phyloP scores from a whole-genome alignment of 2,888 invertebrate genomes.

The Thera britannica region DNA sequence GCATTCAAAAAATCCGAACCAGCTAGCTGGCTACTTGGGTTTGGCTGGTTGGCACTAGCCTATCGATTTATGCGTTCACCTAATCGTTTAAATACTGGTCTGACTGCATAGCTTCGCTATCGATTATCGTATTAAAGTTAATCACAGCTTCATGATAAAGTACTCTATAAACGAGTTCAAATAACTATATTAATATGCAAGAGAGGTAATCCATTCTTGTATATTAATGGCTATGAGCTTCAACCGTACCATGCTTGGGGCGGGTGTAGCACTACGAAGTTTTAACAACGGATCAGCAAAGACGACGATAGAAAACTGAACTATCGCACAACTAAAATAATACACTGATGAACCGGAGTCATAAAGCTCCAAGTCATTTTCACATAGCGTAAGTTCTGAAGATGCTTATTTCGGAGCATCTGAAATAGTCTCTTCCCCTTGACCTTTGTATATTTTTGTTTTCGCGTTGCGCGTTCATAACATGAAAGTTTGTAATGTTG shows the following conservation, averaged over 20 bases:
- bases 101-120: no score
- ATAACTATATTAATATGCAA: background rate
- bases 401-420: constrained; percentile 16
- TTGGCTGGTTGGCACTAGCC: no score
- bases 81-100: no score
- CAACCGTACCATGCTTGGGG: background rate
- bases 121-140: background rate
- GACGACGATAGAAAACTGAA: background rate
- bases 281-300: background rate
- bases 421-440: constrained; percentile 40
- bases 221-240: background rate
- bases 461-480: constrained; percentile 28
- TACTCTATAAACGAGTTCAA: background rate
- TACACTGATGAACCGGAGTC: constrained; percentile 1
- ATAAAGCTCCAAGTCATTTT: constrained; percentile 17
- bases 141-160: background rate
- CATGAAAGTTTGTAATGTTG: constrained; percentile 34
- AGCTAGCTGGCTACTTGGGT: no score
- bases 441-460: constrained; percentile 47
- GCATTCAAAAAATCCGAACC: no score
- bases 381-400: constrained; percentile 21
- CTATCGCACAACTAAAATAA: background rate
- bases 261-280: background rate
- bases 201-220: background rate
- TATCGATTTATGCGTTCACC: no score